Conservation (phyloP, 2,797 vertebrate genomes). For the Ceyx erithaca region DNA sequence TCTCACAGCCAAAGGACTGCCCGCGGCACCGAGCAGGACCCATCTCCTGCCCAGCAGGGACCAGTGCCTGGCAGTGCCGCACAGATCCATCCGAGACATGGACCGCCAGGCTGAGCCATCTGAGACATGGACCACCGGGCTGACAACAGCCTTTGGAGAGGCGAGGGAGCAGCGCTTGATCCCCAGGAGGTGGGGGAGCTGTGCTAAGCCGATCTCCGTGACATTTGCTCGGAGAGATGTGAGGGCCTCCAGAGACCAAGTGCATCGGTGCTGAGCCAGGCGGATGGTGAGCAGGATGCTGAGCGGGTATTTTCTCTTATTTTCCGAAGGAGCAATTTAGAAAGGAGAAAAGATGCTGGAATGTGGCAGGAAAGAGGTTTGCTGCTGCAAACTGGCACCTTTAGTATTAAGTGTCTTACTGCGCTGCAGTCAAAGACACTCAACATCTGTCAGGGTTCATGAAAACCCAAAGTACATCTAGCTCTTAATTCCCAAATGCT, state of each 20-base stretch:
- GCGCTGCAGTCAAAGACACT: background rate
- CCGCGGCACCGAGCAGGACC: background rate
- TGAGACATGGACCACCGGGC: rapidly evolving
- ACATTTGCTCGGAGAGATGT: background rate
- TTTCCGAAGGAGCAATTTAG: background rate
- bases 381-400: background rate
- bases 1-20: background rate
- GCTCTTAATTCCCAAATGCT: conserved; percentile 5
- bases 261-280: rapidly evolving
- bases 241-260: background rate
- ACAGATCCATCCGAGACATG: rapidly evolving
- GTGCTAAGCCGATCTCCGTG: background rate
- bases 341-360: background rate
- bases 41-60: background rate
- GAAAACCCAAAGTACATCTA: conserved; percentile 8
- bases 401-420: background rate
- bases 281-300: rapidly evolving
- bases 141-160: background rate
- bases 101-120: background rate
- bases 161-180: background rate
- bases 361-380: background rate
- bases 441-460: background rate
- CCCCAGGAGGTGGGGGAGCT: background rate
- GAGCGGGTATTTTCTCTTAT: background rate
- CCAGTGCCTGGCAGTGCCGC: rapidly evolving